Evolutionary conservation across 1,140 invertebrate species (phyloP), one percentile per base, ranked within the genome.

Genomic region (Lutraria rhynchaena): DNA sequence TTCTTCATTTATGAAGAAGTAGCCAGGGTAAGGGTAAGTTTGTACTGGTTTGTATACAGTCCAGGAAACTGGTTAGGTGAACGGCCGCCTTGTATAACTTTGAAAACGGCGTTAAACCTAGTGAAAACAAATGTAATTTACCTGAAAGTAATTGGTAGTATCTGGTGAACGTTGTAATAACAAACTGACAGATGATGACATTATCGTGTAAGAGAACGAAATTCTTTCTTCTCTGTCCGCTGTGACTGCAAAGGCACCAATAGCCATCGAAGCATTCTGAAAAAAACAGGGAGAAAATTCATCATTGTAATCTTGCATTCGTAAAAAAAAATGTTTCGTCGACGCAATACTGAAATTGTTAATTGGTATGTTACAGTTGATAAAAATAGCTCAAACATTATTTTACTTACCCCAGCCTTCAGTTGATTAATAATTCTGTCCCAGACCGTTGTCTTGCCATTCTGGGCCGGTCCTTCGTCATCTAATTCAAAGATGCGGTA

Each of bases 151-250:
- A 76, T 88, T 87, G 15, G 44, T 78, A 1, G 81, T 84, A 81
- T 83, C 84, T 17, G 87, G 82, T 17, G 87, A 82, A 27, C 85
- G 85, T 44, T 84, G 83, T 35, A 87, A 75, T 19, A 90, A 77
- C 24, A 90, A 58, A 60, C 86, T 87, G 35, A 87, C 85, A 53
- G 87, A 85, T 1, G 88, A 85, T 27, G 87, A 87, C 33, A 89
- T 70, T 24, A 91, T 87, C 13, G 88, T 89, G 53, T 87, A 88
- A 22, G 89, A 90, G 57, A 89, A 90, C 0, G 88, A 89, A 44
- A 90, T 89, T n/a, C 75, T 51, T 7, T 82, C 83, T 53, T 90
- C 88, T 37, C 85, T 67, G 11, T 86, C 69, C 15, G 89, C 86
- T 13, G 83, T 87, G 24, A 90, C 88, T 9, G 86, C 87, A 37